Conservation (phyloP, 2,113 vertebrate genomes). For the Gopherus flavomarginatus region DNA sequence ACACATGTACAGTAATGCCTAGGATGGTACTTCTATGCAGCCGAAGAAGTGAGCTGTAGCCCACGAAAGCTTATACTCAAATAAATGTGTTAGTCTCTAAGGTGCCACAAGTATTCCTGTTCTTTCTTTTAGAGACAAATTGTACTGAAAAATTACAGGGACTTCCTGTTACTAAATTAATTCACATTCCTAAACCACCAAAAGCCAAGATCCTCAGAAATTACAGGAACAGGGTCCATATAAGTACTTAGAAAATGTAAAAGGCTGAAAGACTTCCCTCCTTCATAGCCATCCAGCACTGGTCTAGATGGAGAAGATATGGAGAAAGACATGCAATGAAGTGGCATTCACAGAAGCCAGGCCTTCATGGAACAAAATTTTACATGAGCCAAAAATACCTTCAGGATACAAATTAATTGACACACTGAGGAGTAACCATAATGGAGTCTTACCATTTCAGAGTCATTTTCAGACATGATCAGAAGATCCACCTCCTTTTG, state of each 20-base stretch:
- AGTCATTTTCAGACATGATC: not conserved
- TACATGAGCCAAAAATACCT: not conserved
- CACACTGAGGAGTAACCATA: not conserved
- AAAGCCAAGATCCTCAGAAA: constrained; percentile 21
- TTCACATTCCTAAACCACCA: constrained; percentile 3
- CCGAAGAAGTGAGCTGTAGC: too few species aligned
- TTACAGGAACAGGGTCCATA: not conserved
- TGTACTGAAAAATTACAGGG: not conserved
- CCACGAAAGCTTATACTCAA: too few species aligned
- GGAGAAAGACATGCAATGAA: not conserved
- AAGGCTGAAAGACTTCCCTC: constrained; percentile 39
- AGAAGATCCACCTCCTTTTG: not conserved
- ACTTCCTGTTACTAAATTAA: constrained; percentile 44
- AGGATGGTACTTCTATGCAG: not conserved
- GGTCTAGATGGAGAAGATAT: too few species aligned
- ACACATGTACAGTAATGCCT: not conserved
- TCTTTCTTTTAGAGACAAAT: constrained; percentile 41
- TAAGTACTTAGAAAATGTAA: not conserved
- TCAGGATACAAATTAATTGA: not conserved
- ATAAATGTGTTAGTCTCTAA: too few species aligned
- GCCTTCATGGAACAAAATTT: not conserved
- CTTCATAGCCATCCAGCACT: not conserved
- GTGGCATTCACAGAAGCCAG: not conserved
- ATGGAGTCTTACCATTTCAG: rapidly evolving
- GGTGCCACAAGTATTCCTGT: too few species aligned